phyloP scores from a whole-genome alignment of 37 sponge, comb jelly and placozoan species.

The Bolinopsis microptera region DNA sequence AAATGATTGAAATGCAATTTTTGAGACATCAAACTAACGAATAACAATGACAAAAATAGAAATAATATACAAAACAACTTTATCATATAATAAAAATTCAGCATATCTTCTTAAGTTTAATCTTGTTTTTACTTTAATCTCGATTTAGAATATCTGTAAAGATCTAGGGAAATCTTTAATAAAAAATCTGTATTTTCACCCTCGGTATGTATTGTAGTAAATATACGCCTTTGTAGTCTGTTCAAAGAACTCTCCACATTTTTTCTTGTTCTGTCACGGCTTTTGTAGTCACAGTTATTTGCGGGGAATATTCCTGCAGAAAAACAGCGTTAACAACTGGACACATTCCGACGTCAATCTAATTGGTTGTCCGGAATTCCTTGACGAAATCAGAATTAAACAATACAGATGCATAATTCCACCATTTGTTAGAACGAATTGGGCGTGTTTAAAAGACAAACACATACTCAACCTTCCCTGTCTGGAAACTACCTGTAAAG shows the following conservation, averaged over 20 bases:
- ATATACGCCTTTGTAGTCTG: too few species aligned
- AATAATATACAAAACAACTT: not conserved
- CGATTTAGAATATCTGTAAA: not conserved
- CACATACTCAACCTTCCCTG: too few species aligned
- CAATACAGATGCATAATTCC: too few species aligned
- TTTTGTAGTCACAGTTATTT: slow-evolving; percentile 10
- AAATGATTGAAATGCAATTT: not conserved
- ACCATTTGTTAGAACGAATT: too few species aligned
- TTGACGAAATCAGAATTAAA: too few species aligned
- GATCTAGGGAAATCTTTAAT: too few species aligned
- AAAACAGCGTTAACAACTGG: too few species aligned
- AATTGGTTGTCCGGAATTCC: too few species aligned
- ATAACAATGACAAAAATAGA: not conserved
- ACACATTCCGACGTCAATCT: too few species aligned
- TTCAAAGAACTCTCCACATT: slow-evolving; percentile 47
- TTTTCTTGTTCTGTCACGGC: not conserved
- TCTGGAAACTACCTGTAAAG: slow-evolving; percentile 19
- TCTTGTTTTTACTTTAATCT: not conserved
- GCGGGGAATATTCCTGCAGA: slow-evolving; percentile 47
- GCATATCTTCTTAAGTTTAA: not conserved
- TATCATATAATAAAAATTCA: not conserved
- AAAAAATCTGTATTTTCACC: too few species aligned
- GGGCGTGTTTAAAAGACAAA: too few species aligned
- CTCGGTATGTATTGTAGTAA: too few species aligned
- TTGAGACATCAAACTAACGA: not conserved